Percentiles rank a stretch among this genome's conserved stretches.
phyloP scores from a whole-genome alignment of 2,888 invertebrate species.

The Argyra leucocephala region DNA sequence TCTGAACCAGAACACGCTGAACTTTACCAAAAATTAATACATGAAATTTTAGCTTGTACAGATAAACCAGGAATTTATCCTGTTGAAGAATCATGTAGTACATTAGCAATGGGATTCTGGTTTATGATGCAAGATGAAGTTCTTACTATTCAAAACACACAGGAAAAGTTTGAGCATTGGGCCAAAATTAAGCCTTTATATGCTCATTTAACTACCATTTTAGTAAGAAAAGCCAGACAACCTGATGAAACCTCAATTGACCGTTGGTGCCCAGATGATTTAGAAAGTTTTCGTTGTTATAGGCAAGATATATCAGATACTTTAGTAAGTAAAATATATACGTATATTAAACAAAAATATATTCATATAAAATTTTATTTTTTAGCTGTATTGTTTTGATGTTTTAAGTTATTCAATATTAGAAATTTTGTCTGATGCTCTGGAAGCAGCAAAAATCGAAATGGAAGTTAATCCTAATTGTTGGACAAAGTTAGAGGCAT shows the following conservation, averaged over 20 bases:
- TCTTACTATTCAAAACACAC: conserved; percentile 35
- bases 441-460: conserved; percentile 49
- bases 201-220: conserved; percentile 61
- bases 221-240: conserved; percentile 71
- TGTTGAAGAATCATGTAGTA: conserved; percentile 76
- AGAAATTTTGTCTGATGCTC: conserved; percentile 55
- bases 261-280: conserved; percentile 63
- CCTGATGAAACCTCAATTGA: conserved; percentile 53
- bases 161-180: conserved; percentile 36
- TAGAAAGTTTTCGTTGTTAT: conserved; percentile 77
- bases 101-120: conserved; percentile 83
- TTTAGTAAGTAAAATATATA: conserved; percentile 48
- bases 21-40: conserved; percentile 54
- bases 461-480: conserved; percentile 39
- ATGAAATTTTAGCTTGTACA: conserved; percentile 68
- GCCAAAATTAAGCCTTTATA: conserved; percentile 66
- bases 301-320: conserved; percentile 79
- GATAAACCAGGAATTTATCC: conserved; percentile 75
- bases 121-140: conserved; percentile 63
- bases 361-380: conserved; percentile 21
- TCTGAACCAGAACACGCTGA: conserved; percentile 45
- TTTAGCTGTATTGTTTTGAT: conserved; percentile 74
- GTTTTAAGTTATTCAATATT: conserved; percentile 68
- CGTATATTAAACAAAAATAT: neutral
- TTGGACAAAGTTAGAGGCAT: conserved; percentile 56